Evolutionary conservation across 2,888 invertebrate genomes (phyloP).

Genomic region (Anagyrus pseudococci): DNA sequence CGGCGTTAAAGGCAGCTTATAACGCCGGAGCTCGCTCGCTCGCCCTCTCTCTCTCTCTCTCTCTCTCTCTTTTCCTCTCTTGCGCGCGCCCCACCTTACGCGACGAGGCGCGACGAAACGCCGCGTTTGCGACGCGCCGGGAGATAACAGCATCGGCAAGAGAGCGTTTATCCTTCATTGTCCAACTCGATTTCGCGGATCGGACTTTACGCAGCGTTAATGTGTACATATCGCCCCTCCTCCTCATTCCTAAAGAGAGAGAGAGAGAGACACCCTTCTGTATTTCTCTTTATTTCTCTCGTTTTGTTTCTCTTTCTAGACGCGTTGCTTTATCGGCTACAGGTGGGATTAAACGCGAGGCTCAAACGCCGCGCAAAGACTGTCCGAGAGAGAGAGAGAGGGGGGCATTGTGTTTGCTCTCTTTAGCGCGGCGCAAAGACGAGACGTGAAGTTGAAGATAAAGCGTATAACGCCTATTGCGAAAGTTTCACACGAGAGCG

Average conservation of each 20-base stretch:
- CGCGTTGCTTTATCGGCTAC: not conserved
- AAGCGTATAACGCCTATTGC: too few species aligned
- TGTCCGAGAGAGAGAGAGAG: too few species aligned
- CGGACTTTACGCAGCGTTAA: not conserved
- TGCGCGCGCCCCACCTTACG: not conserved
- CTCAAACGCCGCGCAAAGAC: too few species aligned
- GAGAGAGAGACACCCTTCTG: too few species aligned
- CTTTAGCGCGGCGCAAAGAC: too few species aligned
- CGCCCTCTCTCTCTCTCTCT: not conserved
- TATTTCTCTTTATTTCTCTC: not conserved
- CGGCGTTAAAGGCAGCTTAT: too few species aligned
- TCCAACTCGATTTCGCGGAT: constrained; percentile 5
- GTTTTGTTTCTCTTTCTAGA: too few species aligned
- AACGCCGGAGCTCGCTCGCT: constrained; percentile 13
- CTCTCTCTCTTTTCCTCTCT: not conserved
- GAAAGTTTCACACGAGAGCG: too few species aligned
- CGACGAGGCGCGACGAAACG: constrained; percentile 6
- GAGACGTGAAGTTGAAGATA: too few species aligned
- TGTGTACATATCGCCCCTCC: not conserved
- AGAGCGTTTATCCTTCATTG: constrained; percentile 14
- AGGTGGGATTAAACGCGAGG: not conserved
- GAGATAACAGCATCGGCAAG: too few species aligned
- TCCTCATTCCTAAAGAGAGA: too few species aligned
- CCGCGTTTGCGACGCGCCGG: constrained; percentile 24
- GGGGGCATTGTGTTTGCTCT: too few species aligned